Evolutionary conservation across 2,113 vertebrate genomes (phyloP).

Genomic region (Arvicanthis niloticus): DNA sequence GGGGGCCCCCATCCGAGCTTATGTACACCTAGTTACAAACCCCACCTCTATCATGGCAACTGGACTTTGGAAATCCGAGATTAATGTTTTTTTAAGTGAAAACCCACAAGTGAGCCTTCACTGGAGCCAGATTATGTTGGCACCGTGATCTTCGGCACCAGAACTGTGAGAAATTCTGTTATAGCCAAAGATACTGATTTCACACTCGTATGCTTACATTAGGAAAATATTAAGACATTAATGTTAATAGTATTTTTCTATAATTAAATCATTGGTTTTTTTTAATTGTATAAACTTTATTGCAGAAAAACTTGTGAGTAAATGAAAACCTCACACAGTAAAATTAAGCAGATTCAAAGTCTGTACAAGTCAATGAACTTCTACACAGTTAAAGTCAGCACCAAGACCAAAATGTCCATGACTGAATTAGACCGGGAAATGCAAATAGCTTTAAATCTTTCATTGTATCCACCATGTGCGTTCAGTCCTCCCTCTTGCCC

Average conservation of each 20-base stretch:
- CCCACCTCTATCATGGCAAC: neutral
- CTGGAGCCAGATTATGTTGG: neutral
- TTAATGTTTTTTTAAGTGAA: neutral
- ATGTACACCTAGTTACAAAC: neutral
- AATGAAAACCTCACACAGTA: neutral
- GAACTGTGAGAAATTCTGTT: neutral
- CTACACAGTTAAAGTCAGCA: neutral
- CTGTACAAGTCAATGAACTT: neutral
- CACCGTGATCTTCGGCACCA: neutral
- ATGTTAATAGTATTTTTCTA: neutral
- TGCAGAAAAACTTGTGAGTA: neutral
- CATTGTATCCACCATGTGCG: neutral
- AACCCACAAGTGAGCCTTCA: neutral
- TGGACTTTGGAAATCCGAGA: neutral
- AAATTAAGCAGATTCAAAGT: neutral
- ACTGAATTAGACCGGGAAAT: neutral
- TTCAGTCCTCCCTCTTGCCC: neutral
- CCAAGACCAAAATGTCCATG: neutral
- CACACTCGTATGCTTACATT: neutral
- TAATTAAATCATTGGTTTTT: neutral
- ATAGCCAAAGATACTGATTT: neutral
- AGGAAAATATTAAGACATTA: neutral
- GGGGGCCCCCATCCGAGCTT: neutral
- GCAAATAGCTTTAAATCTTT: neutral
- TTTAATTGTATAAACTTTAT: neutral